Evolutionary conservation across 2,888 invertebrate genomes (phyloP), one percentile per base, ranked within the genome.

Genomic region (Embidobia sp.): DNA sequence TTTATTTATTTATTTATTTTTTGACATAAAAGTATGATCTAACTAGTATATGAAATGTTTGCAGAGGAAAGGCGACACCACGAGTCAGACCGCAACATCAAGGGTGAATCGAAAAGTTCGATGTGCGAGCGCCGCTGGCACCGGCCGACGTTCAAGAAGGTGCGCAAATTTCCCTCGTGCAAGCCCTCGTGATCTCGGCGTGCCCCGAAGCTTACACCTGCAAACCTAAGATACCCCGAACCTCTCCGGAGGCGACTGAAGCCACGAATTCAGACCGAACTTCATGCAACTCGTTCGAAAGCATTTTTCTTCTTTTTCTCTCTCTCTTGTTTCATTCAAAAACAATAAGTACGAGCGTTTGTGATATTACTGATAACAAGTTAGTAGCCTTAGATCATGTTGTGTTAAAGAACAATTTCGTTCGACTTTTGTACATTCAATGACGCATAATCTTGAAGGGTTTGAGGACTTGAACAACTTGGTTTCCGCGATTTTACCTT

Each of bases 321-420:
- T 29, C 4, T 49, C 33, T 57, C n/a, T 37, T 19, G 37, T 42
- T 48, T 15, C 22, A 31, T 83, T 82, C 78, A 80, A 82, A 83
- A 83, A 84, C 78, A 83, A 82, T 82, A 81, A 84, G 82, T 84
- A 82, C 84, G 84, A 86, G 84, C 83, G 82, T 85, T 86, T 87
- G 87, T 87, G 87, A 87, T 87, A 87, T 87, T 87, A 87, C 85
- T 85, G 26, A 84, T 87, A 86, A 87, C 85, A 82, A 19, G 37
- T 55, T 85, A 84, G 79, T 82, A 59, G 78, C 75, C 79, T 77
- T 78, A 69, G 79, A 82, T 81, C 67, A 16, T 16, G 27, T 27
- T 72, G 11, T 53, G 53, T 72, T 67, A 66, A 53, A 46, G 33
- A 66, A 66, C 26, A 33, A 33, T 53, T 46, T 46, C 27, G 22